Conservation (phyloP, 2,888 invertebrate genomes). For the Meteorus cinctellus region DNA sequence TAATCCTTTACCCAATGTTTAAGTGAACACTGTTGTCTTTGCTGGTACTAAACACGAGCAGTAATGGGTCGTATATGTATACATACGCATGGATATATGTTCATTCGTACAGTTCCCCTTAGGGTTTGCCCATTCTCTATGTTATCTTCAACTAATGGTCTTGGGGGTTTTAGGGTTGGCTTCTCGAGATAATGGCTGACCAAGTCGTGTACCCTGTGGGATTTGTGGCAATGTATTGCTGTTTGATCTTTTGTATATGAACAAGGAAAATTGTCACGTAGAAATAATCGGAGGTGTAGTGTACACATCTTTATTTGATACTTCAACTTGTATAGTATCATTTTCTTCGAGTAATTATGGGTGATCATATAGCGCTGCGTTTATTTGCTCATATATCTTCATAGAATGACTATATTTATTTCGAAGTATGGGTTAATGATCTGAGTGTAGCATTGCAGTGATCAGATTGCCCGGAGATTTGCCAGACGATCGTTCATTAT, state of each 20-base stretch:
- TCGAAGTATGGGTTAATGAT: neutral
- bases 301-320: neutral
- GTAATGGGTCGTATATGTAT: neutral
- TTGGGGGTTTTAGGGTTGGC: slow-evolving; percentile 22
- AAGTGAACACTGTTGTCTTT: slow-evolving; percentile 21
- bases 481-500: neutral
- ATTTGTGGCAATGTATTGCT: neutral
- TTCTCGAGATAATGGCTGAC: slow-evolving; percentile 37
- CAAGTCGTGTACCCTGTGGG: neutral
- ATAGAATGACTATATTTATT: neutral
- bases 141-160: slow-evolving; percentile 35
- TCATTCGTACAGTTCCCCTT: neutral
- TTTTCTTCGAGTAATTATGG: no score
- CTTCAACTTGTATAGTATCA: neutral
- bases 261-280: neutral
- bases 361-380: neutral
- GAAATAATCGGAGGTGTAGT: neutral
- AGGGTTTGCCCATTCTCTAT: slow-evolving; percentile 28
- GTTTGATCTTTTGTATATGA: slow-evolving; percentile 9
- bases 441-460: no score
- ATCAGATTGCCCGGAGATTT: neutral
- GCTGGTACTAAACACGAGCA: slow-evolving; percentile 27
- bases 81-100: neutral
- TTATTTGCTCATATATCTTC: neutral
- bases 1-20: neutral